Evolutionary conservation across 2,888 invertebrate species (phyloP).

Genomic region (Drosophila kokeensis): DNA sequence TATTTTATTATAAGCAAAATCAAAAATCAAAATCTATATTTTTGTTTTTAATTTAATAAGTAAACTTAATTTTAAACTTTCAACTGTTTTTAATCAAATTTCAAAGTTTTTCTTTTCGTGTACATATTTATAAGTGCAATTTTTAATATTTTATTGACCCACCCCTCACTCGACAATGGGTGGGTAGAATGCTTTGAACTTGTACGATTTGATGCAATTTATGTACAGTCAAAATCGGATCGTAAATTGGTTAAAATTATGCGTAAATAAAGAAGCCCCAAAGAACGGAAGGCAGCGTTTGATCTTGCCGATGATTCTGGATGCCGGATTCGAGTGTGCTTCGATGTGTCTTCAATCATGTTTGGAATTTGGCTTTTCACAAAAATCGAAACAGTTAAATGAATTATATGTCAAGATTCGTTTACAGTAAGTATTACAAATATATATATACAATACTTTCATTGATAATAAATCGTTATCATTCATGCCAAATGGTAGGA

Average conservation of each 20-base stretch:
- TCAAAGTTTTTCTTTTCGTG: not conserved
- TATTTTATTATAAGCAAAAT: not conserved
- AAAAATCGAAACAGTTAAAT: not conserved
- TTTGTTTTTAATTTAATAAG: not conserved
- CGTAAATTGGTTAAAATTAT: constrained; percentile 67
- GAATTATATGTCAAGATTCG: constrained; percentile 18
- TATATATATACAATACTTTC: not conserved
- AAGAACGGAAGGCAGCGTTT: constrained; percentile 32
- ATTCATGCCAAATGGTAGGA: constrained; percentile 3
- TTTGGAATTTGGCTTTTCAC: not conserved
- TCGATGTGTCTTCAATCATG: constrained; percentile 29
- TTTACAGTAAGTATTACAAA: not conserved
- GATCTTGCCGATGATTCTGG: constrained; percentile 51
- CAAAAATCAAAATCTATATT: not conserved
- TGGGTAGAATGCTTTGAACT: constrained; percentile 72
- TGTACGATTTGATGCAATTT: constrained; percentile 56
- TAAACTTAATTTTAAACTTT: not conserved
- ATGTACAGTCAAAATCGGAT: constrained; percentile 52
- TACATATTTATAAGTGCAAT: constrained; percentile 67
- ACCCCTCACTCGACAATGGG: constrained; percentile 12
- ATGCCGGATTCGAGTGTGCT: not conserved
- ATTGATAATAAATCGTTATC: not conserved
- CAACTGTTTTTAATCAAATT: not conserved
- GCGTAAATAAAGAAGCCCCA: constrained; percentile 49
- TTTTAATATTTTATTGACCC: constrained; percentile 80